These are phyloP conservation scores for Caenorhabditis inopinata DNA, from an alignment of 1,140 invertebrate species.

Conservation along the genomic window DNA sequence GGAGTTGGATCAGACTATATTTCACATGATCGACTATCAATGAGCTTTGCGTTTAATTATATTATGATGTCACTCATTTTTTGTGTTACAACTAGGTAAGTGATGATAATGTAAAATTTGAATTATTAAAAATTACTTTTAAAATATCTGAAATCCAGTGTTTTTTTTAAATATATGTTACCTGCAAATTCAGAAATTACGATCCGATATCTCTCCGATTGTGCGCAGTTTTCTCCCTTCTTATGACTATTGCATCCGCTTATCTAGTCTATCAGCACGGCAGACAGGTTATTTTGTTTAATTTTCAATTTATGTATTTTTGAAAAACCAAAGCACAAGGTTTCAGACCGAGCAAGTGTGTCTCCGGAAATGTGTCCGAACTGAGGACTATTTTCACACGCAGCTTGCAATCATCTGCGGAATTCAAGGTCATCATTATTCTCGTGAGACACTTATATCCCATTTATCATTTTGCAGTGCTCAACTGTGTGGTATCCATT, in stretches of 20 bases:
- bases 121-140: neutral
- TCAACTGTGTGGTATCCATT: neutral
- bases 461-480: slow-evolving; percentile 1
- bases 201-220: slow-evolving; percentile 1
- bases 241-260: neutral
- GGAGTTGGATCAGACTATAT: slow-evolving; percentile 9
- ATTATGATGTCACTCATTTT: neutral
- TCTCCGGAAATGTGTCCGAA: neutral
- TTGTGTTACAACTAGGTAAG: slow-evolving; percentile 5
- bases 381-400: slow-evolving; percentile 15
- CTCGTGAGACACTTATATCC: neutral
- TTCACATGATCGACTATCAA: slow-evolving; percentile 16
- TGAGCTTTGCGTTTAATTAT: slow-evolving; percentile 11
- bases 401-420: slow-evolving; percentile 8
- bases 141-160: neutral
- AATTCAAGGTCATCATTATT: neutral
- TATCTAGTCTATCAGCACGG: slow-evolving; percentile 14
- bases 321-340: neutral
- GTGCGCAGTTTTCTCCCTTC: neutral
- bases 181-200: neutral
- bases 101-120: neutral
- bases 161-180: too few species aligned
- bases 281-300: neutral
- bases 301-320: too few species aligned
- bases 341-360: slow-evolving; percentile 18